Evolutionary conservation across 2,113 vertebrate species (phyloP).

Genomic region (Corythaeola cristata): DNA sequence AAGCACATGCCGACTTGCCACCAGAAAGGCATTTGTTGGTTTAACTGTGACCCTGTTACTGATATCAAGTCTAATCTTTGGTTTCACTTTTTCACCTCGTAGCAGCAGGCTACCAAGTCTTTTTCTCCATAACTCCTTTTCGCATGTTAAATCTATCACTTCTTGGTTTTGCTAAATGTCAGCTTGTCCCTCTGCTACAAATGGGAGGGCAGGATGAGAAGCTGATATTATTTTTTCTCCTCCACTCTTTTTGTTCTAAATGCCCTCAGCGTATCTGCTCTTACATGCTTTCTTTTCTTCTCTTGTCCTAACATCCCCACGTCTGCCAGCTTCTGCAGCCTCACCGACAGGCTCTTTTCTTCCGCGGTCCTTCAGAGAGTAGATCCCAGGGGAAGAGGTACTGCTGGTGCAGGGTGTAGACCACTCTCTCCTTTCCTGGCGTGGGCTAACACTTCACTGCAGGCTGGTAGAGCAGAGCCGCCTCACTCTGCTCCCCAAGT

Average conservation of each 20-base stretch:
- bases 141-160: neutral
- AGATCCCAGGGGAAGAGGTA: neutral
- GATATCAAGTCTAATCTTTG: neutral
- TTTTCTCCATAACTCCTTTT: neutral
- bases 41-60: neutral
- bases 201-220: neutral
- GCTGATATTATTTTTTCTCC: neutral
- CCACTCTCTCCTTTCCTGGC: neutral
- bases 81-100: neutral
- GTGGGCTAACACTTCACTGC: fast-evolving
- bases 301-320: neutral
- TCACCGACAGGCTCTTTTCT: neutral
- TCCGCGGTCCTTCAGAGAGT: neutral
- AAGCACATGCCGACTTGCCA: neutral
- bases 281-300: neutral
- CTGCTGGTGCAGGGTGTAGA: fast-evolving
- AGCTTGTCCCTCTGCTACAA: neutral
- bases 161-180: neutral
- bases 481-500: neutral
- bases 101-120: neutral
- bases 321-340: neutral
- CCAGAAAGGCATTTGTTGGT: neutral
- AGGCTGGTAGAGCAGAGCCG: neutral
- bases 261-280: neutral
- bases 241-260: neutral